Base-by-base conservation (phyloP, 2,888 invertebrate species). In the Drosophila maculinotata region DNA sequence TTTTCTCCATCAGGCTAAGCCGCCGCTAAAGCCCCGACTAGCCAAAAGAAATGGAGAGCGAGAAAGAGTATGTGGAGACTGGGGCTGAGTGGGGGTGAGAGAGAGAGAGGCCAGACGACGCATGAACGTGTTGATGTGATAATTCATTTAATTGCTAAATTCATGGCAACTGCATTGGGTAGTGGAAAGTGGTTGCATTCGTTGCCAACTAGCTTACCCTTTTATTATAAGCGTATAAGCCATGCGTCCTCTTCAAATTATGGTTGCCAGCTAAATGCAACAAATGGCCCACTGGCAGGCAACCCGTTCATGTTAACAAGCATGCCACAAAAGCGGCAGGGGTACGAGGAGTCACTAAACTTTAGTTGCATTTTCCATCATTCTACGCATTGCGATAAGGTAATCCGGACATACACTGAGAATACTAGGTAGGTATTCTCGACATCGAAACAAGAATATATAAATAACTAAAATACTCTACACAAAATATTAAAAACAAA, bases 111-210 rank as follows among this genome's bases (percentile, higher is more conserved):
- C 35, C 28, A 54, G 53, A 48, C 71, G 56, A 71, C 63, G 71
- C 71, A 60, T 67, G 41, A 57, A 59, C 42, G 69, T 69, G 75
- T 63, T 72, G 71, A 76, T 72, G 75, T 69, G 75, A 72, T 72
- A 75, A 76, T 76, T 71, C 59, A 76, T 56, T 75, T 72, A 76
- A 76, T 76, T 75, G 62, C 72, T 60, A 48, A 73, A 66, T 66
- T 51, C 63, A 63, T 63, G 63, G 60, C 52, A 47, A 62, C 38
- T 58, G 70, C 66, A 67, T 70, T 52, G 44, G 66, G 49, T 53
- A 49, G 69, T 60, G 59, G 14, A 62, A 71, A 66, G 59, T 49
- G 47, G 31, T 45, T 58, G 58, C 49, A 31, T 10, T 48, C 52
- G 49, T 28, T 41, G 51, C 41, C 47, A 57, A 45, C 53, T 49